Percentiles rank a stretch among this genome's conserved stretches.
These are phyloP conservation scores for Drosophila pectinifera DNA, from an alignment of 1,140 invertebrate genomes.

Conservation along the genomic window DNA sequence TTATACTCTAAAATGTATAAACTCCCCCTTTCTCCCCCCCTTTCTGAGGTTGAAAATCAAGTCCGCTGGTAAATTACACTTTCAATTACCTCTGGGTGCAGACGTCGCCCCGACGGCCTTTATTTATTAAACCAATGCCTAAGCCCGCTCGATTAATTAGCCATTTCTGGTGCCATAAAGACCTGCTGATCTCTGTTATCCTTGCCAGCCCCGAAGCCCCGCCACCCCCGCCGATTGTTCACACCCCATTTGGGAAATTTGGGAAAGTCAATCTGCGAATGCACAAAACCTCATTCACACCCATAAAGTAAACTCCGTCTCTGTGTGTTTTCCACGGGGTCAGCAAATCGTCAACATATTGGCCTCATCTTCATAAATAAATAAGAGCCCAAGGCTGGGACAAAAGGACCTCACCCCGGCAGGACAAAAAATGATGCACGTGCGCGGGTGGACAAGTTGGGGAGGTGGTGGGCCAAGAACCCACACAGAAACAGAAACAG, in stretches of 20 bases:
- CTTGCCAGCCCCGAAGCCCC: constrained; percentile 3
- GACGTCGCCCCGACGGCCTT: no score
- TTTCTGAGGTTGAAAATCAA: no score
- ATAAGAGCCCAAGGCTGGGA: constrained; percentile 31
- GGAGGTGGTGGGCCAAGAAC: neutral
- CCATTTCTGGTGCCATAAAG: constrained; percentile 27
- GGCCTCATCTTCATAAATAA: constrained; percentile 79
- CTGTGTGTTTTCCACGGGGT: constrained; percentile 32
- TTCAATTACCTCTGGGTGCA: constrained; percentile 1
- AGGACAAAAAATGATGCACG: constrained; percentile 33
- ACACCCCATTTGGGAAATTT: constrained; percentile 41
- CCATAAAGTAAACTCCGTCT: constrained; percentile 37
- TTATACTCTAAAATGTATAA: neutral
- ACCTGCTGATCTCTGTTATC: constrained; percentile 40
- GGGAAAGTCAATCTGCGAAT: constrained; percentile 45
- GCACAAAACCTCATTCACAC: constrained; percentile 45
- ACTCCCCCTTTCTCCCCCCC: neutral
- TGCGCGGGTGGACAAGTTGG: constrained; percentile 22
- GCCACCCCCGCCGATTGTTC: constrained; percentile 11
- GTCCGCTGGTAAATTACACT: neutral
- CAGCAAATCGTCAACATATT: constrained; percentile 79
- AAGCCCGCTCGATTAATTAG: constrained; percentile 37
- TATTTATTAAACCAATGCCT: constrained; percentile 7
- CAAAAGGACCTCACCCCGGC: constrained; percentile 18
- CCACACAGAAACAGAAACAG: constrained; percentile 46